Conservation (phyloP, 2,797 vertebrate genomes). For the Onychomys leucogaster region DNA sequence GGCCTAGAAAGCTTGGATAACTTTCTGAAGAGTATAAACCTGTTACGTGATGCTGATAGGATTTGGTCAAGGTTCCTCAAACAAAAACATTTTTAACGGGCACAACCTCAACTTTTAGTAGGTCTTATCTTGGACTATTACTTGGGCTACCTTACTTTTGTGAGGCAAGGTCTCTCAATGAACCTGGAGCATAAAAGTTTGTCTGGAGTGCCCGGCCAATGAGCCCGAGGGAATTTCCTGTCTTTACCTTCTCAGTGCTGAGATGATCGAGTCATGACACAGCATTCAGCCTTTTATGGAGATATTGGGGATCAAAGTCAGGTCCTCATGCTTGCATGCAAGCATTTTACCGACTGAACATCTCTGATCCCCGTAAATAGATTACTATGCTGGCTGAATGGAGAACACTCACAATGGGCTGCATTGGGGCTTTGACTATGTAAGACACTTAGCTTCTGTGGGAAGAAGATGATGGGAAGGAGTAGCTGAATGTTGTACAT, state of each 20-base stretch:
- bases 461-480: neutral
- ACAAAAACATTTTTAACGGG: neutral
- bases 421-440: neutral
- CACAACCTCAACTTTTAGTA: neutral
- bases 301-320: neutral
- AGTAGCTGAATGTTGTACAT: accelerated
- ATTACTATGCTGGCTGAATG: neutral
- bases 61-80: neutral
- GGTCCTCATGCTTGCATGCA: neutral
- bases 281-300: neutral
- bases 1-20: neutral
- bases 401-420: neutral
- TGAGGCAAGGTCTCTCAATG: neutral
- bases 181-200: neutral
- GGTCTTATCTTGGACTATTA: neutral
- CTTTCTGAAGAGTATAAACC: neutral
- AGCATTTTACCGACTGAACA: neutral
- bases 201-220: neutral
- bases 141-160: neutral
- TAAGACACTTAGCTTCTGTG: neutral
- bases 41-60: neutral
- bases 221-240: neutral
- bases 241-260: neutral
- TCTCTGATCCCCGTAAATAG: neutral
- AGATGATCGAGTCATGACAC: neutral